Conservation (phyloP, 2,888 invertebrate species). For the Coleophora flavipennella region DNA sequence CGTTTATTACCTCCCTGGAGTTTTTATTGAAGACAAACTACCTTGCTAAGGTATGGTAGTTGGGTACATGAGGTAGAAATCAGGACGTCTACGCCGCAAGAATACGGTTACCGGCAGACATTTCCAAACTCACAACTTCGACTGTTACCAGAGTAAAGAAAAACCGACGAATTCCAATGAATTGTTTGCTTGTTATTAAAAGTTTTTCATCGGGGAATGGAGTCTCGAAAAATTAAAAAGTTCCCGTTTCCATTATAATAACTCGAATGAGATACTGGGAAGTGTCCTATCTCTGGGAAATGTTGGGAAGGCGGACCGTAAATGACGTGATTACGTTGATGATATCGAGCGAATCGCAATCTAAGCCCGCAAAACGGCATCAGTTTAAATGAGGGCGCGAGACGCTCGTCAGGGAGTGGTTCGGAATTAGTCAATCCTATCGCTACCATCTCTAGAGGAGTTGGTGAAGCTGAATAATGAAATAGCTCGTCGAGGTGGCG, state of each 20-base stretch:
- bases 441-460: conserved; percentile 49
- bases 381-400: conserved; percentile 53
- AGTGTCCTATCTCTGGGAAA: conserved; percentile 30
- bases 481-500: conserved; percentile 57
- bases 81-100: conserved; percentile 17
- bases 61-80: conserved; percentile 5
- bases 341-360: conserved; percentile 45
- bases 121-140: conserved; percentile 39
- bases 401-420: conserved; percentile 44
- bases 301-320: conserved; percentile 34
- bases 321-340: conserved; percentile 57
- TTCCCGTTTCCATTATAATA: conserved; percentile 36
- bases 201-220: conserved; percentile 36
- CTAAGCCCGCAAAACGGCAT: conserved; percentile 54
- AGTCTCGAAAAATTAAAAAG: conserved; percentile 37
- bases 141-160: conserved; percentile 27
- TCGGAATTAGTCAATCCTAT: conserved; percentile 67
- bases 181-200: conserved; percentile 45
- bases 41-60: conserved; percentile 16
- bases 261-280: conserved; percentile 34
- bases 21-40: conserved; percentile 34
- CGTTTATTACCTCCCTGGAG: conserved; percentile 28
- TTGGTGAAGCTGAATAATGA: conserved; percentile 61
- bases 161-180: conserved; percentile 34
- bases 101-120: conserved; percentile 33